A percentile compares a stretch with the other conserved stretches of the same genome.
phyloP scores from a whole-genome alignment of 2,888 invertebrate species.

The Diplazon laetatorius region DNA sequence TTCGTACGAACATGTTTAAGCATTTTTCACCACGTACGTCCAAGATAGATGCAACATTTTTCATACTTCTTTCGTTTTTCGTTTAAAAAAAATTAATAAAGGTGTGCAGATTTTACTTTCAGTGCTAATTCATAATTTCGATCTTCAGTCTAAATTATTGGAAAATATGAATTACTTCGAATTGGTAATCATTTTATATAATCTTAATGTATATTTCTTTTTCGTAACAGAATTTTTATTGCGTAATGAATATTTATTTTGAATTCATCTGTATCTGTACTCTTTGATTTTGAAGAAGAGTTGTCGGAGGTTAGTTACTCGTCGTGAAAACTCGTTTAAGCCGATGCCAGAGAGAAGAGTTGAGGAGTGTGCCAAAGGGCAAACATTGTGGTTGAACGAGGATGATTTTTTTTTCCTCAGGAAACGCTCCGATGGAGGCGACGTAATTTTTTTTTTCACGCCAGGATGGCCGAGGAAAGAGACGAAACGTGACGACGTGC shows the following conservation, averaged over 20 bases:
- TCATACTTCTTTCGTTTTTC: not conserved
- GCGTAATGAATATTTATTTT: not conserved
- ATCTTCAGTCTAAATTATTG: no score
- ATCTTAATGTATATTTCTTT: no score
- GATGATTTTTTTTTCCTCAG: constrained; percentile 10
- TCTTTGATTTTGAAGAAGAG: not conserved
- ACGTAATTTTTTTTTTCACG: constrained; percentile 38
- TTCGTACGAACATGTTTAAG: not conserved
- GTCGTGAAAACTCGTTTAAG: no score
- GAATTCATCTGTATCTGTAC: not conserved
- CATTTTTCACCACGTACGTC: not conserved
- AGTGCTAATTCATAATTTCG: not conserved
- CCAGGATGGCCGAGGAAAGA: constrained; percentile 6
- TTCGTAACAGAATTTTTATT: no score
- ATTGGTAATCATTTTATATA: no score
- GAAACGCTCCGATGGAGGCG: not conserved
- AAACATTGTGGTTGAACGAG: not conserved
- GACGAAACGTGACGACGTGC: constrained; percentile 29
- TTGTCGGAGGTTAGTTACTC: not conserved
- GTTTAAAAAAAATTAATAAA: not conserved
- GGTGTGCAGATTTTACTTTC: not conserved
- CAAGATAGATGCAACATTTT: not conserved
- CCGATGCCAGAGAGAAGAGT: not conserved
- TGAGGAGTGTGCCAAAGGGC: not conserved
- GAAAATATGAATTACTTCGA: no score